phyloP scores from a whole-genome alignment of 2,113 vertebrate genomes.

The Anthoscopus minutus region DNA sequence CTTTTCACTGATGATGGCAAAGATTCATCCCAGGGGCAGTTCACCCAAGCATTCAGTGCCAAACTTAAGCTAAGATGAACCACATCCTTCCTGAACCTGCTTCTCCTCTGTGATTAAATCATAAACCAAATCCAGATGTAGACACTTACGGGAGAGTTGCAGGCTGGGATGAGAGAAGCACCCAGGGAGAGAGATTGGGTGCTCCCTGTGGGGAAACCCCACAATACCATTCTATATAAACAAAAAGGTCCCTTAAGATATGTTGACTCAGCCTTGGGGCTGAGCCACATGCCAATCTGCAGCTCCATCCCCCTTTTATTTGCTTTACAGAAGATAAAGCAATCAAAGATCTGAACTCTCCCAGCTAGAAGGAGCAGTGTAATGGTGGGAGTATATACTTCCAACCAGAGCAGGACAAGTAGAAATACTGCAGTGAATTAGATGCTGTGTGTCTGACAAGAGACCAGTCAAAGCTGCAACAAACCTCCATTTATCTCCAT shows the following conservation, averaged over 20 bases:
- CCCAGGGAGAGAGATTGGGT: neutral
- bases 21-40: neutral
- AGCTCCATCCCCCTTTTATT: neutral
- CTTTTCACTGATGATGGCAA: neutral
- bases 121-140: neutral
- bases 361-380: neutral
- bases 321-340: neutral
- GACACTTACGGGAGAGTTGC: neutral
- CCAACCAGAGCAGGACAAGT: neutral
- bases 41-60: neutral
- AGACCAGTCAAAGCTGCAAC: conserved; percentile 27
- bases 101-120: neutral
- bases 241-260: neutral
- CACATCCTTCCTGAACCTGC: neutral
- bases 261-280: neutral
- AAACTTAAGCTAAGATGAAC: neutral
- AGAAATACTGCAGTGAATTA: conserved; percentile 13
- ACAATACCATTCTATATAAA: neutral
- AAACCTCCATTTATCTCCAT: conserved; percentile 23
- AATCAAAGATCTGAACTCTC: neutral
- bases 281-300: neutral
- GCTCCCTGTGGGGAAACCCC: neutral
- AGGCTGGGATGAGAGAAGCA: neutral
- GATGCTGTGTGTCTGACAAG: conserved; percentile 23
- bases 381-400: neutral